Evolutionary conservation across 2,113 vertebrate species (phyloP), one percentile per base, ranked within the genome.

Genomic region (Chroicocephalus ridibundus): DNA sequence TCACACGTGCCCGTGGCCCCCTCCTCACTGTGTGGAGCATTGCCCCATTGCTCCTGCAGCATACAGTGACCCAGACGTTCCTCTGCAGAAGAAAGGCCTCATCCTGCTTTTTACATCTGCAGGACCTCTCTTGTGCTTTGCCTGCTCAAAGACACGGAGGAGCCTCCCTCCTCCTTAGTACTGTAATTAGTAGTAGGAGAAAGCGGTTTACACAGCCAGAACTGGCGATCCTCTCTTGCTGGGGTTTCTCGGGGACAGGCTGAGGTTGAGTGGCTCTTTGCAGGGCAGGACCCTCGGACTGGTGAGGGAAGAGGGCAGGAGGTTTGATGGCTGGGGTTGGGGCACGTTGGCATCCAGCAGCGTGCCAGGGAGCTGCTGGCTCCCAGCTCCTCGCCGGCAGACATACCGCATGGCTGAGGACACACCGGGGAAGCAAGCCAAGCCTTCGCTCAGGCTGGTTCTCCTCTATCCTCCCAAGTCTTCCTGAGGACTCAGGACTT

Each of bases 401-500:
- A 65, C 82, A 58, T 86, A 27, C 86, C 76, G 3, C 65, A 19
- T 4, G 11, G 90, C 88, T 93, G 94, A 94, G 82, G 32, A 86
- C 22, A 29, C 55, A 71, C 79, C 47, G 70, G 90, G 96, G 88
- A 80, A 70, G 31, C 1, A 5, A 77, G 93, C 93, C 96, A 96
- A 85, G 52, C 72, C 82, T 80, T 80, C 1, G 8, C 86, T 96
- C 31, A 95, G 44, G n/a, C 85, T 74, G 61, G 21, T 90, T 82
- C 88, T 86, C 26, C 70, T 96, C 52, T 86, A 3, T 47, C 62
- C 87, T 93, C 64, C 57, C 58, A 74, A 97, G 95, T 94, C 36
- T 96, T 97, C 87, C 93, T 93, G 83, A 94, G 91, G 80, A 97
- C 94, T 55, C 95, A 89, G 81, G 91, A 96, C 51, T 96, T 92